Percentiles rank a stretch among this genome's conserved stretches.
These are phyloP conservation scores for Lipotes vexillifer DNA, from an alignment of 2,113 vertebrate species.

Conservation along the genomic window DNA sequence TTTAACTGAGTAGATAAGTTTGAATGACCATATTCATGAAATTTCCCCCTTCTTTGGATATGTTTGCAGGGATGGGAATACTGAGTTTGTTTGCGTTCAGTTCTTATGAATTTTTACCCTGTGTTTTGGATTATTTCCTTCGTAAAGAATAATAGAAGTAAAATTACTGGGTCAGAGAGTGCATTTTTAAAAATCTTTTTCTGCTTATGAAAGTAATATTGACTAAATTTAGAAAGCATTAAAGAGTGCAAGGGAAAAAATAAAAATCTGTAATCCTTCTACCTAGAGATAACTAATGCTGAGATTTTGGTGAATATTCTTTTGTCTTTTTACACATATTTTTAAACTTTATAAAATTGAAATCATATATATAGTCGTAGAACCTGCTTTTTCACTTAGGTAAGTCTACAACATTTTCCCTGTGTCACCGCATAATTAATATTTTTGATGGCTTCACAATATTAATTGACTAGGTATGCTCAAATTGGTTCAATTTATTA, in stretches of 20 bases:
- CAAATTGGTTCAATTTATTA: background rate
- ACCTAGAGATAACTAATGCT: background rate
- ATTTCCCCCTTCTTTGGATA: background rate
- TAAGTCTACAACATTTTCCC: background rate
- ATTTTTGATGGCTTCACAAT: background rate
- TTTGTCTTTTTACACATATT: background rate
- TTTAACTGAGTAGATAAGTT: background rate
- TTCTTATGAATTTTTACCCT: background rate
- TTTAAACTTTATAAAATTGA: background rate
- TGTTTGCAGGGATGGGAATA: background rate
- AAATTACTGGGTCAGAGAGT: background rate
- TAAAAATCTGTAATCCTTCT: background rate
- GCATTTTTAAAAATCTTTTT: background rate
- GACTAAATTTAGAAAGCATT: background rate
- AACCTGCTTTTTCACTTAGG: background rate
- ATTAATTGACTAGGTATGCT: background rate
- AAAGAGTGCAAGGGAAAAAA: background rate
- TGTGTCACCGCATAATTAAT: background rate
- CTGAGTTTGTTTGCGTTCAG: background rate
- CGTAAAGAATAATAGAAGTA: background rate
- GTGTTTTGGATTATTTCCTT: constrained; percentile 19
- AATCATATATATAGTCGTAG: background rate
- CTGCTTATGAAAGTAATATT: background rate
- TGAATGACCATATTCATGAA: background rate
- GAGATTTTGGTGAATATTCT: background rate